Evolutionary conservation across 2,888 invertebrate genomes (phyloP).

Genomic region (Caenorhabditis uteleia): DNA sequence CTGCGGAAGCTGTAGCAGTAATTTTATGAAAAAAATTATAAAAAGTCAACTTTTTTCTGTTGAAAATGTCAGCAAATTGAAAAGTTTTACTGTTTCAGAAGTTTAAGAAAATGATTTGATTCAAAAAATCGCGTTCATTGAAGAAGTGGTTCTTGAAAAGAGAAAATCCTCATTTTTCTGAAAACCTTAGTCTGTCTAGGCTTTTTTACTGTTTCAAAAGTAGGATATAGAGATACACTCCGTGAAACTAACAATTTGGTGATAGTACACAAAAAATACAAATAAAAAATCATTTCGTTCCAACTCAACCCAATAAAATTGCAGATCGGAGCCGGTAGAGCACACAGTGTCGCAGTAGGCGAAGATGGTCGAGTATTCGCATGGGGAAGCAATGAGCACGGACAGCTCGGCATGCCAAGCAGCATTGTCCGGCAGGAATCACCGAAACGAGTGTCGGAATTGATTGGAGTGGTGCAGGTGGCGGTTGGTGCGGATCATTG

Average conservation of each 20-base stretch:
- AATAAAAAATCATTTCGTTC: not conserved
- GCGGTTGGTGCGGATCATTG: conserved; percentile 85
- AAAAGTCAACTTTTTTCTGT: too few relatives aligned
- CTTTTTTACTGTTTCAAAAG: too few relatives aligned
- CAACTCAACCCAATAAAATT: conserved; percentile 1
- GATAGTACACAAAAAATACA: not conserved
- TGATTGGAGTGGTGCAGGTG: conserved; percentile 80
- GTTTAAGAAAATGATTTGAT: too few relatives aligned
- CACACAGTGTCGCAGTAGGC: conserved; percentile 54
- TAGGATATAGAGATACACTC: too few relatives aligned
- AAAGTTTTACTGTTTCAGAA: too few relatives aligned
- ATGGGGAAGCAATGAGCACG: conserved; percentile 90
- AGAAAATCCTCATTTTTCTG: too few relatives aligned
- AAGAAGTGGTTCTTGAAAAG: too few relatives aligned
- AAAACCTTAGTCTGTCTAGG: conserved; percentile 2
- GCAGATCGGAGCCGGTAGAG: conserved; percentile 56
- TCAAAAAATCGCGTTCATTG: too few relatives aligned
- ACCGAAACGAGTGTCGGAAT: conserved; percentile 44
- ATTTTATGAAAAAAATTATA: too few relatives aligned
- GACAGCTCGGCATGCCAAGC: conserved; percentile 78
- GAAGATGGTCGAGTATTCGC: conserved; percentile 78
- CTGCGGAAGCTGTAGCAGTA: too few relatives aligned
- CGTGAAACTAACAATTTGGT: conserved; percentile 4
- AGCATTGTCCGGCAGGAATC: conserved; percentile 18
- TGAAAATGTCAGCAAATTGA: too few relatives aligned